Evolutionary conservation across 2,888 invertebrate genomes (phyloP), one percentile per base, ranked within the genome.

Genomic region (Euphydryas editha): DNA sequence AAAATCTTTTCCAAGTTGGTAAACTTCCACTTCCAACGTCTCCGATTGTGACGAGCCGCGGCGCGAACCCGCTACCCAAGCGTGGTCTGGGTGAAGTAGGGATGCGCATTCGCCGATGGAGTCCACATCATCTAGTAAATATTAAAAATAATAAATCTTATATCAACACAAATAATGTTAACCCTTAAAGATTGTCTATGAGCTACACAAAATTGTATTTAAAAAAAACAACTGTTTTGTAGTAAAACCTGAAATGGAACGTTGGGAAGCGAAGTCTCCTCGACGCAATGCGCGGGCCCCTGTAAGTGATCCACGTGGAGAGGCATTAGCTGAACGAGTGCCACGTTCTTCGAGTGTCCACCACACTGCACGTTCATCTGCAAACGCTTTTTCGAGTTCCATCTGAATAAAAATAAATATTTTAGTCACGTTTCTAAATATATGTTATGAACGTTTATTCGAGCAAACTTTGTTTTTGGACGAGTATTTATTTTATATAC

Each of bases 11-110:
- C 95, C 96, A 58, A 97, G 93, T 83, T 97, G 96, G 87, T 97
- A 97, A 11, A 96, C 95, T 82, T 97, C 97, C 59, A 96, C 95
- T 82, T 97, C 97, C 58, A 97, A 92, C 60, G 97, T 96, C 83
- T 97, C 97, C 0, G 97, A 97, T 82, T 97, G 97, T 49, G 97
- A 97, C n/a, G 97, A 97, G 44, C 97, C 97, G 39, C 97, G 94
- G 37, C 97, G 93, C 0, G 97, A 97, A 67, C 95, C 95, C 0
- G 94, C 95, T 57, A 93, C 93, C 95, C 96, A 97, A 1, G 97
- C 97, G 85, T 96, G 96, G 88, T 97, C 97, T 0, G 97, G 98
- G 87, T 97, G 98, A 46, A 97, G 92, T 70, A 96, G 93, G 71
- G 96, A 95, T 4, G 95, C 94, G 72, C 95, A 95, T 84, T 96